Conservation (phyloP, 1,140 invertebrate genomes). For the Aphelenchoides fujianensis region DNA sequence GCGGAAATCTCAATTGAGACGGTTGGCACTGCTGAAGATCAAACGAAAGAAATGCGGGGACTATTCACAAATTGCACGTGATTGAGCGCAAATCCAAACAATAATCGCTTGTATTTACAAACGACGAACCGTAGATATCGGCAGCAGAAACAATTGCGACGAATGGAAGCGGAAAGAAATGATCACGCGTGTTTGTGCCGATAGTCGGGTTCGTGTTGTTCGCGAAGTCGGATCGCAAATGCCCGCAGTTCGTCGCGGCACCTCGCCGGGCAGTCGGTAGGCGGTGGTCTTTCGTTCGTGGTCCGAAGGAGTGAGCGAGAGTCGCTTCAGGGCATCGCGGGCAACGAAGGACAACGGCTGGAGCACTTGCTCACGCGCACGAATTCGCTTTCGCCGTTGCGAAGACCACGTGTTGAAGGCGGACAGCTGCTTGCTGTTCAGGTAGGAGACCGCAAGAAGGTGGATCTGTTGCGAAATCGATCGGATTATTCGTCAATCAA, state of each 20-base stretch:
- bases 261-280: not conserved
- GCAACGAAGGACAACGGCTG: conserved; percentile 30
- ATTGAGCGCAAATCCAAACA: too few species aligned
- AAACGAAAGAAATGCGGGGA: too few species aligned
- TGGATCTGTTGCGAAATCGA: conserved; percentile 36
- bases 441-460: conserved; percentile 48
- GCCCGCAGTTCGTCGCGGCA: conserved; percentile 39
- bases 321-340: conserved; percentile 24
- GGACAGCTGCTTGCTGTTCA: conserved; percentile 34
- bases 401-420: conserved; percentile 47
- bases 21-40: too few species aligned
- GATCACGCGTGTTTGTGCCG: conserved; percentile 2
- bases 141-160: too few species aligned
- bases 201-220: conserved; percentile 27
- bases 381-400: conserved; percentile 32
- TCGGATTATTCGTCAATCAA: too few species aligned
- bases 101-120: too few species aligned
- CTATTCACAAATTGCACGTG: too few species aligned
- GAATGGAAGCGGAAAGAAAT: too few species aligned
- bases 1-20: too few species aligned
- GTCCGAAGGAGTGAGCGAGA: conserved; percentile 3
- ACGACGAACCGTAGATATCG: too few species aligned
- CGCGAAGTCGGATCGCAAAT: conserved; percentile 30
- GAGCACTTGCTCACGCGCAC: conserved; percentile 19
- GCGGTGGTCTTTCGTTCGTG: not conserved